A percentile compares a stretch with the other conserved stretches of the same genome.
Evolutionary conservation across 1,140 invertebrate species (phyloP).

Genomic region (Drosophila setifemur): DNA sequence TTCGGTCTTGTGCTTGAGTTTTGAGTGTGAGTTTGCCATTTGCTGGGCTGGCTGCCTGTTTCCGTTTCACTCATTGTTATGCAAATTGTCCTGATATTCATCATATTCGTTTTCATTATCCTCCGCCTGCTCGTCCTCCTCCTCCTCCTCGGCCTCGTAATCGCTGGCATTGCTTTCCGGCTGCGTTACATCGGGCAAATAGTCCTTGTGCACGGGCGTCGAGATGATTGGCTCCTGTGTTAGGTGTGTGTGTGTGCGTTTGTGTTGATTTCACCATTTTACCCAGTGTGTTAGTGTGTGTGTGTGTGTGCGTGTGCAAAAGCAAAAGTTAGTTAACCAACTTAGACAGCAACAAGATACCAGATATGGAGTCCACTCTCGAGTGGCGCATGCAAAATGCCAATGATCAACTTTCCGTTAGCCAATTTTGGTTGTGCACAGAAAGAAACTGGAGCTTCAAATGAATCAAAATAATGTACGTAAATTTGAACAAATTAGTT

Average conservation of each 20-base stretch:
- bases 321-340: slow-evolving; percentile 77
- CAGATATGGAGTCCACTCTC: slow-evolving; percentile 15
- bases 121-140: slow-evolving; percentile 78
- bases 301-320: slow-evolving; percentile 61
- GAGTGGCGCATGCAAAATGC: slow-evolving; percentile 53
- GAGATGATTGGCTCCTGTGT: slow-evolving; percentile 81
- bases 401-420: slow-evolving; percentile 37
- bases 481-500: too few species aligned
- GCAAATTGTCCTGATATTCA: slow-evolving; percentile 83
- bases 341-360: slow-evolving; percentile 60
- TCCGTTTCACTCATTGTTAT: slow-evolving; percentile 79
- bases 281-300: slow-evolving; percentile 20
- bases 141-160: slow-evolving; percentile 81
- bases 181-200: slow-evolving; percentile 81
- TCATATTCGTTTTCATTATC: slow-evolving; percentile 82
- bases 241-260: slow-evolving; percentile 16
- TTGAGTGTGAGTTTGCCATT: slow-evolving; percentile 39
- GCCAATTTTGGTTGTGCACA: slow-evolving; percentile 34
- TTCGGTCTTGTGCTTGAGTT: slow-evolving; percentile 32
- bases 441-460: slow-evolving; percentile 10
- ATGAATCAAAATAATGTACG: slow-evolving; percentile 13
- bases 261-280: slow-evolving; percentile 35
- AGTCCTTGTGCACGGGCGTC: slow-evolving; percentile 82
- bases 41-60: slow-evolving; percentile 40
- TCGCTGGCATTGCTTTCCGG: slow-evolving; percentile 81